Evolutionary conservation across 2,888 invertebrate species (phyloP), one percentile per base, ranked within the genome.

Genomic region (Tuberolachnus salignus): DNA sequence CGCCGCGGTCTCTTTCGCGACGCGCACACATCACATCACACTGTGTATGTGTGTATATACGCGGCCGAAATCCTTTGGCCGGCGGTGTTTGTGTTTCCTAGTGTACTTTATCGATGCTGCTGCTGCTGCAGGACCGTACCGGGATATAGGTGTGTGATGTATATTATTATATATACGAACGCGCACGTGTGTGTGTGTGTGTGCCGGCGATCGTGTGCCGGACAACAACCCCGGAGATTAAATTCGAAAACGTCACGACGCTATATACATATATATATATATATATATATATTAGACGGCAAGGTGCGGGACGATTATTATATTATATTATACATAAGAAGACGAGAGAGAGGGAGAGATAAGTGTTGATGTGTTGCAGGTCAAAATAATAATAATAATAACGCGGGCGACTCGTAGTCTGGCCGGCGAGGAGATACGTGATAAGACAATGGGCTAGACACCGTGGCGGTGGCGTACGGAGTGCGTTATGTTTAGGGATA

Each of bases 371-470:
- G 19, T n/a, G 19, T n/a, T 13, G 70, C 42, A 53, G 42, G 53
- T 6, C 34, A 34, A 34, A 34, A 34, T 34, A n/a, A n/a, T n/a
- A n/a, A n/a, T n/a, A n/a, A n/a, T 34, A 4, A 34, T 34, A 13
- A 23, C 11, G 21, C 6, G 34, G 78, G 78, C 78, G 78, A 78
- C 78, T 23, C 59, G 69, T 69, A 78, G 78, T 78, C 78, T 78
- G 78, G 66, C 51, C 34, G 34, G 34, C 34, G 3, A 6, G 6
- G 57, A 57, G n/a, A 78, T 74, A 78, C 78, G 78, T 78, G 78
- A 78, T 78, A 78, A 78, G 78, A 78, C 78, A 78, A 78, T 78
- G 51, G 6, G 51, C 78, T 75, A 75, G 75, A 67, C 75, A 75
- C 23, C 23, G 53, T 57, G 57, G 26, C 66, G 73, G 16, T n/a